Percentiles rank a stretch among this genome's conserved stretches.
These are phyloP conservation scores for Loris lydekkerianus DNA, from an alignment of 2,797 vertebrate species.

Conservation along the genomic window DNA sequence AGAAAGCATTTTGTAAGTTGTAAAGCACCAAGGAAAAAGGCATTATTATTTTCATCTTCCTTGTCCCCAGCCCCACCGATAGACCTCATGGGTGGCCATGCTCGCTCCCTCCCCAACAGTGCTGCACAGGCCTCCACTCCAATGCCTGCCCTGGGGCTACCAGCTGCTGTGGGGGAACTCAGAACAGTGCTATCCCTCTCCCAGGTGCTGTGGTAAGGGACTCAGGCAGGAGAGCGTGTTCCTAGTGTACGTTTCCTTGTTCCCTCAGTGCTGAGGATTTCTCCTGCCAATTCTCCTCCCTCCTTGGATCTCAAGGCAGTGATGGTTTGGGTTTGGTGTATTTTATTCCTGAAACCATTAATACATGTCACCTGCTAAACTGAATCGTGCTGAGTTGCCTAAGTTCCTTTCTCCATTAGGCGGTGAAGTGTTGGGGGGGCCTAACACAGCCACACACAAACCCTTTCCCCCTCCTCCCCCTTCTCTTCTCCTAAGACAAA, in stretches of 20 bases:
- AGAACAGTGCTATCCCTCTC: slow-evolving; percentile 19
- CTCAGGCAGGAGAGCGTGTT: not conserved
- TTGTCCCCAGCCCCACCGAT: not conserved
- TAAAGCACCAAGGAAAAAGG: not conserved
- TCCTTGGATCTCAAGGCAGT: not conserved
- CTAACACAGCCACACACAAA: no score
- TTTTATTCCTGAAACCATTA: slow-evolving; percentile 20
- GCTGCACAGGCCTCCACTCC: not conserved
- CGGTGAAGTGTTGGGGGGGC: not conserved
- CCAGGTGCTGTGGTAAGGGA: not conserved
- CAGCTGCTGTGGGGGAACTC: not conserved
- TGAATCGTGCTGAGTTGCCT: slow-evolving; percentile 15
- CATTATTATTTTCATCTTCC: not conserved
- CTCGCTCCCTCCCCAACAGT: not conserved
- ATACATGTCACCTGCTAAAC: not conserved
- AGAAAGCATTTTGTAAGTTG: not conserved
- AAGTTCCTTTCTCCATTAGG: slow-evolving; percentile 15
- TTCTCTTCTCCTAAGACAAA: no score
- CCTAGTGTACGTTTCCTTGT: not conserved
- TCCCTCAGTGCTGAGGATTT: not conserved
- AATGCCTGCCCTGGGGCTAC: not conserved
- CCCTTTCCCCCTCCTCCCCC: no score
- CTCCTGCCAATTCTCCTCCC: not conserved
- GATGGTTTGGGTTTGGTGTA: not conserved
- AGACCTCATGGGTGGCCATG: not conserved